Conservation (phyloP, 2,113 vertebrate species). For the Paratilapia polleni region DNA sequence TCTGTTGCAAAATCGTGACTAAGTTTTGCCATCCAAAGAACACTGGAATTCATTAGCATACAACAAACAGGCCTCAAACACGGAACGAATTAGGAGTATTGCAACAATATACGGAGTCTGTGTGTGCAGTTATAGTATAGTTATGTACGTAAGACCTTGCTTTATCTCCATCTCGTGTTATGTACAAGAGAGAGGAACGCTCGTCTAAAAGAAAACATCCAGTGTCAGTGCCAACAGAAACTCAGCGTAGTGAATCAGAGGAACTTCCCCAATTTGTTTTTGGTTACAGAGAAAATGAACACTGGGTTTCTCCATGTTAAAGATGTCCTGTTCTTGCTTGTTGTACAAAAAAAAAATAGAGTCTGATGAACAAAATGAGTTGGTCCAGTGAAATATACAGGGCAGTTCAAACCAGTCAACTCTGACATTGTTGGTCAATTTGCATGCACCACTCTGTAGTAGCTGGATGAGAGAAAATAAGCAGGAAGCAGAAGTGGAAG, state of each 20-base stretch:
- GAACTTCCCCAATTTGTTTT: neutral
- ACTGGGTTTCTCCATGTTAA: neutral
- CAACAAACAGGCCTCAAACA: neutral
- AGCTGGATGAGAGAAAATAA: too few relatives aligned
- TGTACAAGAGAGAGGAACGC: neutral
- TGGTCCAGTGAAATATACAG: neutral
- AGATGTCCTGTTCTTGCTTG: neutral
- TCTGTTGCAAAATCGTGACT: constrained; percentile 4
- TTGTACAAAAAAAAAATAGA: neutral
- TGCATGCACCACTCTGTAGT: too few relatives aligned
- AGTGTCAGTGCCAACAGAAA: neutral
- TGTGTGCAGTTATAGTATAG: neutral
- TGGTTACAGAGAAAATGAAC: neutral
- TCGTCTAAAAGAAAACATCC: neutral
- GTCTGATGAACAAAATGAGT: neutral
- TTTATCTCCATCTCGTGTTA: neutral
- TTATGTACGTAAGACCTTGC: neutral
- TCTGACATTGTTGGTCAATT: too few relatives aligned
- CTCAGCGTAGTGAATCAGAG: neutral
- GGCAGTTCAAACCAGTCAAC: neutral
- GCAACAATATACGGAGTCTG: neutral
- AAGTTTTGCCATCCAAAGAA: neutral
- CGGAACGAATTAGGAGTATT: constrained; percentile 1
- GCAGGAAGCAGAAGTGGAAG: neutral
- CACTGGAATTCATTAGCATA: constrained; percentile 5